A percentile compares a stretch with the other conserved stretches of the same genome.
These are phyloP conservation scores for Chloroceryle inda DNA, from an alignment of 2,797 vertebrate genomes.

Conservation along the genomic window DNA sequence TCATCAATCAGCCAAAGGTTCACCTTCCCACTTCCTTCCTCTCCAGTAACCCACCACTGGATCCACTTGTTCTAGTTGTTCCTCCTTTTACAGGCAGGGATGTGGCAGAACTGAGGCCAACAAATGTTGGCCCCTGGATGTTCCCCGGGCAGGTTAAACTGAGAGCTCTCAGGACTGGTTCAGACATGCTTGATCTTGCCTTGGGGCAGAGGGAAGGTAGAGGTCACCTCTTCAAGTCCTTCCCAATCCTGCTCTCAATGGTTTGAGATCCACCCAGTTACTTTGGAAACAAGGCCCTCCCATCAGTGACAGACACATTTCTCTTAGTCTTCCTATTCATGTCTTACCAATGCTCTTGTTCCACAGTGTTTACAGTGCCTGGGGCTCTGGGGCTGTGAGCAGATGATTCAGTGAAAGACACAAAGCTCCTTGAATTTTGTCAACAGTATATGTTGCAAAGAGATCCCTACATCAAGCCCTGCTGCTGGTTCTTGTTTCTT, in stretches of 20 bases:
- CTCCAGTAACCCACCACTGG: neutral
- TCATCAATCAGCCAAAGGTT: neutral
- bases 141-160: neutral
- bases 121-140: neutral
- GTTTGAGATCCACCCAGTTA: conserved; percentile 26
- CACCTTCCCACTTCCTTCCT: neutral
- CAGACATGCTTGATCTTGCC: neutral
- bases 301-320: neutral
- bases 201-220: neutral
- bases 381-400: neutral
- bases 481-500: neutral
- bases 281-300: conserved; percentile 36
- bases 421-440: neutral
- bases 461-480: neutral
- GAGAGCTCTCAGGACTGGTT: neutral
- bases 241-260: neutral
- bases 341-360: neutral
- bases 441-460: neutral
- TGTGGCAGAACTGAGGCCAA: neutral
- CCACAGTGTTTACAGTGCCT: neutral
- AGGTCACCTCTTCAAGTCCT: neutral
- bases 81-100: neutral
- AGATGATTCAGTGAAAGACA: neutral
- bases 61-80: neutral
- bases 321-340: neutral